phyloP scores from a whole-genome alignment of 35 echinoderm and acorn worm species.

The Ophiothrix spiculata region DNA sequence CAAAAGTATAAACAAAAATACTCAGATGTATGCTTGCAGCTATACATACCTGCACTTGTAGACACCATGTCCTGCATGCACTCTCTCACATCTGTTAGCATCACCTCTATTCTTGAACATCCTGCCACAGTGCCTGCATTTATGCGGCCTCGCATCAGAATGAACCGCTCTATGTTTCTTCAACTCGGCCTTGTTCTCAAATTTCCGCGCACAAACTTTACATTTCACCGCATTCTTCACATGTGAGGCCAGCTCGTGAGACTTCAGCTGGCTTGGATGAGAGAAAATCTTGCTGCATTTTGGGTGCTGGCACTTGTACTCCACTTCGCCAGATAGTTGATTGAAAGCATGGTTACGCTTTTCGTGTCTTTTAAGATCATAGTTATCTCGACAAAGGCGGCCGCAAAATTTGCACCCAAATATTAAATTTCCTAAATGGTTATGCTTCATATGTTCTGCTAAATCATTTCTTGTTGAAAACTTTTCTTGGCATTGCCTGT shows the following conservation, averaged over 20 bases:
- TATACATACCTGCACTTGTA: background rate
- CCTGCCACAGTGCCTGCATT: background rate
- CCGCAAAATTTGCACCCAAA: background rate
- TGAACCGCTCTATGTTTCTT: background rate
- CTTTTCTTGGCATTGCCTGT: background rate
- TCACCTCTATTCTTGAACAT: background rate
- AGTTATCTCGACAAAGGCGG: background rate
- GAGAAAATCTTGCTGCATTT: background rate
- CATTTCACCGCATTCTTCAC: background rate
- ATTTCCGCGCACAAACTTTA: background rate
- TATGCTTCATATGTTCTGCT: background rate
- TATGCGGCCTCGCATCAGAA: background rate
- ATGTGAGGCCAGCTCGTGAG: background rate
- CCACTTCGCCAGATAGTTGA: background rate
- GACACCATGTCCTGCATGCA: background rate
- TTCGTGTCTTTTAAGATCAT: background rate
- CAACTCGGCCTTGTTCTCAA: background rate
- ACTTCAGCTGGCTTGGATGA: background rate
- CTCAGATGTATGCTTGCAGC: too few relatives aligned
- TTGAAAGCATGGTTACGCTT: background rate
- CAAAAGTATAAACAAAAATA: too few relatives aligned
- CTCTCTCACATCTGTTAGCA: background rate
- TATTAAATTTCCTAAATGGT: background rate
- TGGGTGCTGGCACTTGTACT: background rate
- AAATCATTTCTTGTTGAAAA: background rate